These are phyloP conservation scores for Zeus faber DNA, from an alignment of 2,113 vertebrate species.

Conservation along the genomic window DNA sequence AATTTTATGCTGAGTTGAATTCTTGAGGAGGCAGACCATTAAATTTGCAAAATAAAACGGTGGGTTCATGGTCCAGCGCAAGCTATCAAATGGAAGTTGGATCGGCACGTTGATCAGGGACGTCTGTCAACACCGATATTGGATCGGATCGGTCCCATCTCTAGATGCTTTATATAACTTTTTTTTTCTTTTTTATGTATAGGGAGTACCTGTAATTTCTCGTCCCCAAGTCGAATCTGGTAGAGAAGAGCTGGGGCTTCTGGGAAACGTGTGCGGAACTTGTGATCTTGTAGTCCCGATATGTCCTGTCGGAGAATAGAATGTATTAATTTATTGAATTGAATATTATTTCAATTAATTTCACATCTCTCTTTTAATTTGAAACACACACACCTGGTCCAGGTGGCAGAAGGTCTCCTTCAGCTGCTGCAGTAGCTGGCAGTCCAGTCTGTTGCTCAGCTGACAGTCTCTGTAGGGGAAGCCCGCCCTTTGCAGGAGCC, in stretches of 20 bases:
- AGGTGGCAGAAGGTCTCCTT: constrained; percentile 96
- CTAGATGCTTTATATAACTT: not conserved
- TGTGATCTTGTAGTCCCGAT: constrained; percentile 93
- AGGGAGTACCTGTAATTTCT: constrained; percentile 89
- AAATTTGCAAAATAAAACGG: too few species aligned
- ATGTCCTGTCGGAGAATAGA: constrained; percentile 81
- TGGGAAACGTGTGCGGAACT: constrained; percentile 93
- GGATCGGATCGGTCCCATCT: not conserved
- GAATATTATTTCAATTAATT: not conserved
- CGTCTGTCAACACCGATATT: too few species aligned
- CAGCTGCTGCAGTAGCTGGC: constrained; percentile 89
- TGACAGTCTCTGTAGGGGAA: constrained; percentile 97
- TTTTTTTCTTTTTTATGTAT: not conserved
- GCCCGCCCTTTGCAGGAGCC: constrained; percentile 94
- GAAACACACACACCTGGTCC: constrained; percentile 80
- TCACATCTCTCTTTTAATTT: not conserved
- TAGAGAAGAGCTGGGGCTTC: constrained; percentile 90
- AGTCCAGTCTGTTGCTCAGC: constrained; percentile 85
- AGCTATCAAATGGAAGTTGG: too few species aligned
- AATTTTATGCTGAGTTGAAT: too few species aligned
- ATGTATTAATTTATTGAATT: not conserved
- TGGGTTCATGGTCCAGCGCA: too few species aligned
- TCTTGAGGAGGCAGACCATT: too few species aligned
- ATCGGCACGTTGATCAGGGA: too few species aligned
- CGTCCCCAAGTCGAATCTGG: constrained; percentile 92